Base-by-base conservation (phyloP, 2,888 invertebrate species). In the Siphonodentalium dalli region DNA sequence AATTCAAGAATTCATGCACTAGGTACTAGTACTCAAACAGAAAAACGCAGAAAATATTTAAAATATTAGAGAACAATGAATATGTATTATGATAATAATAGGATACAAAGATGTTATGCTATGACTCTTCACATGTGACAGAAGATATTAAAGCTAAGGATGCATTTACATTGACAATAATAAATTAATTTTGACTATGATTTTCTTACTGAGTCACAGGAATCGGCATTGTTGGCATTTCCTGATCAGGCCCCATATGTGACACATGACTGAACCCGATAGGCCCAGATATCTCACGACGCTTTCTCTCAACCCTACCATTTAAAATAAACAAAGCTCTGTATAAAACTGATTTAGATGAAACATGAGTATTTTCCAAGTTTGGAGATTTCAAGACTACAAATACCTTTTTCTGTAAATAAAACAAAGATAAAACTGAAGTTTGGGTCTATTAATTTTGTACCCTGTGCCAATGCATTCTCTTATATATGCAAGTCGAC, bases 231-330 rank as follows among this genome's bases (percentile, higher is more conserved):
- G 92, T 86, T 82, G 94, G 93, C 75, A 92, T 90, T 43, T 73
- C 72, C 59, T 77, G 75, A 61, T 78, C 79, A 39, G 98, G 98
- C 43, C 98, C 98, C 93, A 99, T 95, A 84, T 99, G 99, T 65
- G 93, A 93, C 66, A 99, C 90, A 84, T 99, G 99, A 76, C 93
- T 94, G 85, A 99, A 99, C 84, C 98, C 96, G 41, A 92, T 92
- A 24, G 98, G 98, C 33, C 92, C 96, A 0, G 96, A 97, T 79
- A 99, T 99, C 60, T 84, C 79, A 47, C 84, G 72, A 46, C 76
- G 75, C 39, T 74, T 68, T 54, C 78, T 63, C 54, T 69, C 73
- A 39, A 62, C 60, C 61, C 71, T 72, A 60, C 26, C 27, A 28
- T 27, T 2, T 33, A 35, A 37, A 28, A 29, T 35, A 15, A 27